Evolutionary conservation across 2,113 vertebrate genomes (phyloP), one percentile per base, ranked within the genome.

Genomic region (Cephalopterus ornatus): DNA sequence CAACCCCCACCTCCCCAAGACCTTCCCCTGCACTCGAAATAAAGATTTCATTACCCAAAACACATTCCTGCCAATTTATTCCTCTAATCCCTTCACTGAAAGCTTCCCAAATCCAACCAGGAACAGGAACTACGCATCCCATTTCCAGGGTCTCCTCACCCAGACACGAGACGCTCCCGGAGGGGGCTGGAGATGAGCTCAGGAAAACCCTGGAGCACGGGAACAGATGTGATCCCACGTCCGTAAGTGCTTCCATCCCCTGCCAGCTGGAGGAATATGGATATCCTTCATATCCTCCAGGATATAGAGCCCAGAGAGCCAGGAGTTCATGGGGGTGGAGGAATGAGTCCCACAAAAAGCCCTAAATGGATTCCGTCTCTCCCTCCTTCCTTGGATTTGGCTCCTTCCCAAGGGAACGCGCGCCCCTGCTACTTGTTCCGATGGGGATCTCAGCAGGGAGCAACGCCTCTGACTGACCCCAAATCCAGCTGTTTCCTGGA

Each of bases 401-500:
- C 78, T 77, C 7, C 76, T 94, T 95, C 93, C 85, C 88, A 75
- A 8, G 93, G 37, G 75, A 96, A 86, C 0, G 1, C 0, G 1
- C 18, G 47, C 33, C 35, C 28, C 74, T 16, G 4, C 91, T 80
- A 8, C 63, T 41, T 1, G 0, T 5, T 72, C 5, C 2, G 3
- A 5, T 5, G 2, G 7, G 37, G 24, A 56, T 42, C 27, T 73
- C 49, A 7, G 20, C 3, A 0, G 0, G 39, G n/a, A 15, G n/a
- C 15, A 10, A 19, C 18, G 19, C 2, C 26, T 2, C 12, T 23
- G 27, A 4, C 1, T 14, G 3, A 4, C 22, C 26, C 28, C 3
- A 63, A 67, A 4, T 3, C 2, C 58, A 5, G 26, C 1, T 4
- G 72, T 91, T 33, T 42, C 32, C 11, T 13, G 59, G 18, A 23